Conservation (phyloP, 2,113 vertebrate genomes). For the Onychostruthus taczanowskii region DNA sequence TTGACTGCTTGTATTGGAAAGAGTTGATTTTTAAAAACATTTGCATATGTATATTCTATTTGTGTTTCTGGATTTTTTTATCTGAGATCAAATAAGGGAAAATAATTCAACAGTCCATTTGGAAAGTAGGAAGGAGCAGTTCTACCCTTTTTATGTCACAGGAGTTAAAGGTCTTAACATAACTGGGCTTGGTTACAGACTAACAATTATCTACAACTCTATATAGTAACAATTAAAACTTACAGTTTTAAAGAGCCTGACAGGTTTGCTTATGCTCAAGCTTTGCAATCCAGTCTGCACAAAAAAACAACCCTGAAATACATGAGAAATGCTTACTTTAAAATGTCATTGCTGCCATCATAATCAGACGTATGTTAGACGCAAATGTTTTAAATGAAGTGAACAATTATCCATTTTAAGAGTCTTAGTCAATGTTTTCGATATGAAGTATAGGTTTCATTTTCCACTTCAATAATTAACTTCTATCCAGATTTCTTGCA, state of each 20-base stretch:
- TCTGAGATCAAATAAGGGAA: not conserved
- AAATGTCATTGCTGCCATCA: not conserved
- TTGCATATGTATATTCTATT: not conserved
- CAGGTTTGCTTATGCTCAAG: not conserved
- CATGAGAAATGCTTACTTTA: not conserved
- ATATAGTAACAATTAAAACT: not conserved
- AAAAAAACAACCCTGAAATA: not conserved
- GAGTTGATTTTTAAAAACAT: not conserved
- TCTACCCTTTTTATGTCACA: not conserved
- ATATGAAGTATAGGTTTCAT: not conserved
- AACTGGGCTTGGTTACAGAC: not conserved
- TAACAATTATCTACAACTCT: not conserved
- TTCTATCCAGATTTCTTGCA: not conserved
- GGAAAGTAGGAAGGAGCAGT: not conserved
- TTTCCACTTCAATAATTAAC: not conserved
- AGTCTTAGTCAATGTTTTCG: not conserved
- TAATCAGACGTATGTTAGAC: not conserved
- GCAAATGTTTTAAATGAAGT: not conserved
- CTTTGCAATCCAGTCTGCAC: not conserved
- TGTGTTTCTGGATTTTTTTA: not conserved
- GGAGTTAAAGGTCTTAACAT: not conserved
- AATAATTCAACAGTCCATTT: not conserved
- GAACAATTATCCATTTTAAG: not conserved
- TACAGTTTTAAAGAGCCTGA: not conserved
- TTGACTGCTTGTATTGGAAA: not conserved